Evolutionary conservation across 2,888 invertebrate species (phyloP).

Genomic region (Gnatocerus cornutus): DNA sequence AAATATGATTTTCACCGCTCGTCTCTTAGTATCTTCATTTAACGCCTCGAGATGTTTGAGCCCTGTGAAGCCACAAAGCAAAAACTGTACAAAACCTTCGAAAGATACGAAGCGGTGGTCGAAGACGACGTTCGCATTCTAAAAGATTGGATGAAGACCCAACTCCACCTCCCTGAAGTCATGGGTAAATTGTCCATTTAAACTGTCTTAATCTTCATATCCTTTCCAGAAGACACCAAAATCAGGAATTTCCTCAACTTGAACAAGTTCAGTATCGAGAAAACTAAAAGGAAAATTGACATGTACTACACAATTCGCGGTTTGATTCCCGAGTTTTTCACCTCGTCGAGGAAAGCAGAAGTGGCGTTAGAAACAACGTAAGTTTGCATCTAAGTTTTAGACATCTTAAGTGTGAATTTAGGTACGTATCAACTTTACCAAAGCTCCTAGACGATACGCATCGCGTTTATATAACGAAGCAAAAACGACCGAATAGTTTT

Average conservation of each 20-base stretch:
- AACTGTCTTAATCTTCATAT: no score
- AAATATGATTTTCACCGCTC: no score
- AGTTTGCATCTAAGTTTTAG: no score
- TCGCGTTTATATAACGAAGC: neutral
- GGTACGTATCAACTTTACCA: neutral
- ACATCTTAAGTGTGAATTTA: no score
- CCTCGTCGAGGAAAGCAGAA: conserved; percentile 4
- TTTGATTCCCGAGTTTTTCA: conserved; percentile 56
- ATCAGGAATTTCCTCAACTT: conserved; percentile 49
- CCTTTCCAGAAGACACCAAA: conserved; percentile 42
- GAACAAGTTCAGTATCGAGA: conserved; percentile 52
- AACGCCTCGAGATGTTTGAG: no score
- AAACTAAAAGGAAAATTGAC: conserved; percentile 55
- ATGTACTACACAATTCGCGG: conserved; percentile 55
- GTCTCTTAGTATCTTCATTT: no score
- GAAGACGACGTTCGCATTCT: conserved; percentile 56
- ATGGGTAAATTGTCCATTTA: conserved; percentile 17
- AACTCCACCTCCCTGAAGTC: conserved; percentile 62
- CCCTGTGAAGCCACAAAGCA: no score
- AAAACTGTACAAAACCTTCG: conserved; percentile 43
- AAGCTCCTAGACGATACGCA: neutral
- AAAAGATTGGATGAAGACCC: conserved; percentile 58
- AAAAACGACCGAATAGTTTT: neutral
- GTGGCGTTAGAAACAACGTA: no score
- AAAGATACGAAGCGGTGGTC: conserved; percentile 49